These are phyloP conservation scores for Junonia oenone DNA, from an alignment of 2,888 invertebrate species.

Conservation along the genomic window DNA sequence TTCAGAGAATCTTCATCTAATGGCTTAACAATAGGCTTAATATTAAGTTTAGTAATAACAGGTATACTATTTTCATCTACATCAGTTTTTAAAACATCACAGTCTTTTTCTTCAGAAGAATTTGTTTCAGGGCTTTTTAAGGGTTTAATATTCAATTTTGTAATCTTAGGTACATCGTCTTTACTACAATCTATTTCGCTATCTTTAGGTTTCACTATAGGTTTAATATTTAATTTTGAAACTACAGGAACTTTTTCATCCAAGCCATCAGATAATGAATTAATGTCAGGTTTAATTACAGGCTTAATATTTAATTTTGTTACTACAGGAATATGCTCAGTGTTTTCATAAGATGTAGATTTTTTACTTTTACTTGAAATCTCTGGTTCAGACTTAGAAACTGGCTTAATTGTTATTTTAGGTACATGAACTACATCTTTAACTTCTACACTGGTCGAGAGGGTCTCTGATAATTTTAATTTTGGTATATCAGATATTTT, in stretches of 20 bases:
- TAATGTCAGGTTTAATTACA: conserved; percentile 64
- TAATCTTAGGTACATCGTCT: conserved; percentile 73
- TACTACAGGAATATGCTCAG: conserved; percentile 61
- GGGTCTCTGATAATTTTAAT: conserved; percentile 48
- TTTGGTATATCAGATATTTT: conserved; percentile 50
- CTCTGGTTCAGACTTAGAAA: conserved; percentile 52
- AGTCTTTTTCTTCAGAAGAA: conserved; percentile 66
- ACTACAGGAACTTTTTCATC: conserved; percentile 70
- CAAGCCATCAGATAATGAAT: conserved; percentile 47
- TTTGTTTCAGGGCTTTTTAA: conserved; percentile 67
- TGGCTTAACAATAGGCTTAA: conserved; percentile 79
- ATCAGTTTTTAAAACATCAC: conserved; percentile 62
- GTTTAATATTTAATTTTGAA: conserved; percentile 79
- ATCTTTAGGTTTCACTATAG: conserved; percentile 71
- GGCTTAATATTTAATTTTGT: conserved; percentile 72
- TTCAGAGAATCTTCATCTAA: conserved; percentile 54
- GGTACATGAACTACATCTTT: conserved; percentile 41
- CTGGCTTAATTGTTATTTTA: conserved; percentile 80
- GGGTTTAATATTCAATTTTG: conserved; percentile 77
- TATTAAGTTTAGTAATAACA: conserved; percentile 73
- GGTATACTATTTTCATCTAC: conserved; percentile 66
- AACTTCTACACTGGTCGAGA: conserved; percentile 42
- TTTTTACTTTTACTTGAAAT: conserved; percentile 38
- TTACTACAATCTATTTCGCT: conserved; percentile 64
- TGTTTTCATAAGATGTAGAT: conserved; percentile 36